These are phyloP conservation scores for Chymomyza amoena DNA, from an alignment of 2,888 invertebrate genomes.

Conservation along the genomic window DNA sequence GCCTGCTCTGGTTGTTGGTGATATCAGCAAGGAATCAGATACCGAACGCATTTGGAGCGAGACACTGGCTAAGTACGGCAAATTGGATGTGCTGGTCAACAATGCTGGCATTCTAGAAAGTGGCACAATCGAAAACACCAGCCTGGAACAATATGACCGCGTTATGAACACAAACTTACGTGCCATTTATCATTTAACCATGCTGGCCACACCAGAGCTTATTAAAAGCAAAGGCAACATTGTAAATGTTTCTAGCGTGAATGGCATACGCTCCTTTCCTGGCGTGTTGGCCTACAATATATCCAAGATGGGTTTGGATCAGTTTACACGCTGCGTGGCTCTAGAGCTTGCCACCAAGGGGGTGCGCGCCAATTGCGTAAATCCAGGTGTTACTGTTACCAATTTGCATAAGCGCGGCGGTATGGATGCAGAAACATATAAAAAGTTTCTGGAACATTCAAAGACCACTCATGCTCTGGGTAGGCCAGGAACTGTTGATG, in stretches of 20 bases:
- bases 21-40: slow-evolving; percentile 87
- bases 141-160: slow-evolving; percentile 91
- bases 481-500: slow-evolving; percentile 88
- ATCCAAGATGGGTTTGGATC: slow-evolving; percentile 96
- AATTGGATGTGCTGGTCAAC: slow-evolving; percentile 91
- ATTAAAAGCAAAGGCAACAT: slow-evolving; percentile 91
- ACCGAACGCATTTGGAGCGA: slow-evolving; percentile 85
- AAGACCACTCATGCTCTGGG: slow-evolving; percentile 95
- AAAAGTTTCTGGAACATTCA: slow-evolving; percentile 89
- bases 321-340: slow-evolving; percentile 95
- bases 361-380: slow-evolving; percentile 94
- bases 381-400: slow-evolving; percentile 93
- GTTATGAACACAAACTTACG: slow-evolving; percentile 94
- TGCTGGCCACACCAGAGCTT: slow-evolving; percentile 92
- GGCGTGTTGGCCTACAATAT: slow-evolving; percentile 94
- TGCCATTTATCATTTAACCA: slow-evolving; percentile 89
- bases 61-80: slow-evolving; percentile 86
- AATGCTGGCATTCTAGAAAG: slow-evolving; percentile 92
- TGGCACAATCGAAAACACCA: slow-evolving; percentile 92
- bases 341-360: slow-evolving; percentile 90
- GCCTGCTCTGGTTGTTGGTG: slow-evolving; percentile 82
- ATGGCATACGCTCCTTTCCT: slow-evolving; percentile 93
- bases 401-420: slow-evolving; percentile 93
- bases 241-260: slow-evolving; percentile 97
- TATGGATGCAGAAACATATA: slow-evolving; percentile 89